Evolutionary conservation across 2,888 invertebrate genomes (phyloP), one percentile per base, ranked within the genome.

Genomic region (Beris morrisii): DNA sequence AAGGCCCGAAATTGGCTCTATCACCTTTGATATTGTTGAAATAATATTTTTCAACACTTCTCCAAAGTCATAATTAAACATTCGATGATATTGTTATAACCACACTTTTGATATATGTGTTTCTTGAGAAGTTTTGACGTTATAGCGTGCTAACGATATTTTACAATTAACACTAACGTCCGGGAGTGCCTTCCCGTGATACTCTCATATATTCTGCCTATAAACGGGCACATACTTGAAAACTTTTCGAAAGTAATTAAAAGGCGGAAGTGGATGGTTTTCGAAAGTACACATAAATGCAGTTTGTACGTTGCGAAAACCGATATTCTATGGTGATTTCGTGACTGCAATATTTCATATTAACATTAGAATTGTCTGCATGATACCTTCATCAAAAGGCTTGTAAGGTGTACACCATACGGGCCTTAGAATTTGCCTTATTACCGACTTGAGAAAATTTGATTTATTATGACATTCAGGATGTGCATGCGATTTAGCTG

Each of bases 191-290:
- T 38, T 38, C 5, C 9, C 38, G 7, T 38, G 38, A 38, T 38
- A 38, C 38, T 9, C 38, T 9, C 38, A 38, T 38, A 38, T 38
- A 38, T 38, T 7, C 38, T 3, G 5, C 9, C 38, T 22, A 38
- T 38, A 38, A 38, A 38, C 9, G 38, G 38, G 22, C 22, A 22
- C 38, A 38, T 38, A 38, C 38, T 38, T 38, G 38, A 38, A 58
- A 61, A 61, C 31, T 50, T 61, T 61, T 61, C 13, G 61, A 61
- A 61, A 61, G 61, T 50, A 61, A 61, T 61, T 61, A 61, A 61
- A 52, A 52, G 38, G 50, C 32, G 61, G 61, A 61, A 61, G 43
- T 61, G 50, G 43, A 52, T 50, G 61, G 61, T 61, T 61, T 61
- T 38, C 13, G 5, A 30, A 38, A 52, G 38, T 57, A 31, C 59